Base-by-base conservation (phyloP, 2,888 invertebrate species). In the Boloria euphrosyne region DNA sequence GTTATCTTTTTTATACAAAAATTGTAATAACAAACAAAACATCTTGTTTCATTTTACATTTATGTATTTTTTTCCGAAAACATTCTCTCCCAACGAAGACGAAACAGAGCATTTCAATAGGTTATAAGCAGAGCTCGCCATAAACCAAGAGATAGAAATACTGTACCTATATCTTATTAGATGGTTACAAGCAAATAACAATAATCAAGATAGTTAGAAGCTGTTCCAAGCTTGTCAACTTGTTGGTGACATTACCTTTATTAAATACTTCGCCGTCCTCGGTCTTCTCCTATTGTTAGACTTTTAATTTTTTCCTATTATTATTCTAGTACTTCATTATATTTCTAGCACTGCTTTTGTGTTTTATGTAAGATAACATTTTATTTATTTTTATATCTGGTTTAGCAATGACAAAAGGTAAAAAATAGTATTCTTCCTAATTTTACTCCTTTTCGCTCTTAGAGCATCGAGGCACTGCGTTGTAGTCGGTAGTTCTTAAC, bases 201-300 rank as follows among this genome's bases (percentile, higher is more conserved):
- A 64, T 55, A 22, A 38, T 59, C 17, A 50, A 59, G 50, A 59
- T 47, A 47, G 16, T n/a, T 49, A 7, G 13, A 58, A 31, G 27
- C 13, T 31, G 13, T 53, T 47, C 58, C 51, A 64, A 58, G 58
- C 52, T 52, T 47, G 47, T 43, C 58, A 43, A 43, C 13, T 52
- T 18, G 64, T 46, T 52, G 38, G 17, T 52, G 52, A 64, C 64
- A 52, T 58, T 22, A 58, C 46, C 18, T 58, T 51, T 64, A 64
- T 64, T 64, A 52, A 57, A 46, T 22, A 57, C 57, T 57, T 64
- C n/a, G 38, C 49, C 27, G 51, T 38, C 52, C 46, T 31, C 27
- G 44, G 51, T 18, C 16, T 44, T 44, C 22, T 22, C 22, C 38
- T 46, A 64, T 58, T 64, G 46, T 58, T 58, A 10, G 51, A 58